These are phyloP conservation scores for Cyaniris semiargus DNA, from an alignment of 2,888 invertebrate genomes.

Conservation along the genomic window DNA sequence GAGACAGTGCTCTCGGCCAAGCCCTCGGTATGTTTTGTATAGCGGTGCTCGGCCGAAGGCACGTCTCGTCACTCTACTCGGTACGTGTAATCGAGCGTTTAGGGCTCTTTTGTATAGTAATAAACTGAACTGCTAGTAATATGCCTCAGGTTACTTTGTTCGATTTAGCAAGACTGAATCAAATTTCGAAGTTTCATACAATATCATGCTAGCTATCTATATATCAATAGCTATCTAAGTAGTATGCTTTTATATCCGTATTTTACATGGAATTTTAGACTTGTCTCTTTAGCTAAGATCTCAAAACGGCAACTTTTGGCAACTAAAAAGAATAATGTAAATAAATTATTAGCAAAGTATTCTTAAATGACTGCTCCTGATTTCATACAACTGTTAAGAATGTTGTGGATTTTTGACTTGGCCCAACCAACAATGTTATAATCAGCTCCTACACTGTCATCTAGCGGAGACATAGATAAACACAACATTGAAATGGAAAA, in stretches of 20 bases:
- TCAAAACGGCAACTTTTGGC: background rate
- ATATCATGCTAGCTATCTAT: background rate
- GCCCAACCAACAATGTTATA: background rate
- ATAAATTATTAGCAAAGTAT: background rate
- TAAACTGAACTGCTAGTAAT: background rate
- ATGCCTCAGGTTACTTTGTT: background rate
- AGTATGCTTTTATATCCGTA: background rate
- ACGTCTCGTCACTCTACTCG: no score
- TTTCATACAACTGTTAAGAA: background rate
- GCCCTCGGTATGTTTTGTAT: no score
- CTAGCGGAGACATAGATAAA: background rate
- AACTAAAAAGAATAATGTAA: background rate
- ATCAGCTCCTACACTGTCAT: background rate
- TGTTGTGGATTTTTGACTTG: background rate
- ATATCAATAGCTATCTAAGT: no score
- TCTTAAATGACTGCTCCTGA: background rate
- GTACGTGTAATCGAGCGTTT: no score
- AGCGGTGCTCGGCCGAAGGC: no score
- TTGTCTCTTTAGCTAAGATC: conserved; percentile 1
- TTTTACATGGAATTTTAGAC: background rate
- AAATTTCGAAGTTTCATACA: background rate
- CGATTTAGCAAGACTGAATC: background rate
- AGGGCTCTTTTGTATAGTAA: background rate
- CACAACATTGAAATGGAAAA: background rate
- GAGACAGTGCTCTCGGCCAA: no score